Conservation (phyloP, 2,888 invertebrate species). For the Epirrhoe tristata region DNA sequence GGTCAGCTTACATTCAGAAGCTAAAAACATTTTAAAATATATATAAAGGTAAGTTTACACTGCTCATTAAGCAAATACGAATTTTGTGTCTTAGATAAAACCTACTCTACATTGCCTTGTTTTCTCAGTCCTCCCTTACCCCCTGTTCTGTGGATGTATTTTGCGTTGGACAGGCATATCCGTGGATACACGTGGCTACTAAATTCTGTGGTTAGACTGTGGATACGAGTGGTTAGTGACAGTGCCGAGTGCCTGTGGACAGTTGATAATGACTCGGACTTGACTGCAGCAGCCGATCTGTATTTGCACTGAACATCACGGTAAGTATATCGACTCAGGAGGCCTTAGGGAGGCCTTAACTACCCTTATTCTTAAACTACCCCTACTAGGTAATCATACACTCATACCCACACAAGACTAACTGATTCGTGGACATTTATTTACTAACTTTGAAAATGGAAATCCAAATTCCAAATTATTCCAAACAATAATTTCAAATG, state of each 20-base stretch:
- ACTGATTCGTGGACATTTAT: background rate
- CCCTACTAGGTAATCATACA: background rate
- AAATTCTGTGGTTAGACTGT: conserved; percentile 7
- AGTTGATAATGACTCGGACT: conserved; percentile 40
- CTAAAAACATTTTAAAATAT: background rate
- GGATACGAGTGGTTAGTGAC: conserved; percentile 11
- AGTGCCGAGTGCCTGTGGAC: conserved; percentile 28
- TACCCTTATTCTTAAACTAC: background rate
- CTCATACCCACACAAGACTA: background rate
- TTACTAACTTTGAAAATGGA: background rate
- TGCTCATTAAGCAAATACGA: background rate
- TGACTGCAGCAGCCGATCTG: conserved; percentile 24
- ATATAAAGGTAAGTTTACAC: background rate
- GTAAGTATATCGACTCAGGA: conserved; percentile 31
- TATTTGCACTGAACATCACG: conserved; percentile 32
- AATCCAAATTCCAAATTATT: background rate
- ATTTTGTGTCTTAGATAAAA: background rate
- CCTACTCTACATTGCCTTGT: conserved; percentile 23
- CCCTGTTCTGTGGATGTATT: conserved; percentile 33
- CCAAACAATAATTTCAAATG: background rate
- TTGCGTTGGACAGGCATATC: conserved; percentile 20
- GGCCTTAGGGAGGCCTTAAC: background rate
- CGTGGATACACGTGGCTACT: background rate
- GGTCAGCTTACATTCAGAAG: background rate
- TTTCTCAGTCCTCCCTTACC: conserved; percentile 28